phyloP scores from a whole-genome alignment of 2,797 vertebrate genomes.

The Pogonophryne albipinna region DNA sequence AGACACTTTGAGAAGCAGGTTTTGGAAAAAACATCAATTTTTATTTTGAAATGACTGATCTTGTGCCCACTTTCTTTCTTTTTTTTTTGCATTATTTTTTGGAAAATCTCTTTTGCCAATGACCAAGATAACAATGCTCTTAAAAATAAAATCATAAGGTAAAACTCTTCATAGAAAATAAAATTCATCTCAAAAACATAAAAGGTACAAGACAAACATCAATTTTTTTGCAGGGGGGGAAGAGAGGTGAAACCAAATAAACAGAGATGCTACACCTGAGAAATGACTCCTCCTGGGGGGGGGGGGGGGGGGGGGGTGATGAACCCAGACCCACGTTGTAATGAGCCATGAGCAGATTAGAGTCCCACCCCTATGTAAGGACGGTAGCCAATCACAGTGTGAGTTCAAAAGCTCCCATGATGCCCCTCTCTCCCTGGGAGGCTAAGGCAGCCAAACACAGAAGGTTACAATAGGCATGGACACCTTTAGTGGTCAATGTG shows the following conservation, averaged over 20 bases:
- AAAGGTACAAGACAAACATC: conserved; percentile 61
- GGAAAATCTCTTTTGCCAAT: conserved; percentile 71
- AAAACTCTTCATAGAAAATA: conserved; percentile 66
- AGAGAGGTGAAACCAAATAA: conserved; percentile 65
- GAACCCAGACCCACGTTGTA: conserved; percentile 26
- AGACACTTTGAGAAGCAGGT: conserved; percentile 36
- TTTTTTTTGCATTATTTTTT: conserved; percentile 52
- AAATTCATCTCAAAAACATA: conserved; percentile 66
- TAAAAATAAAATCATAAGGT: conserved; percentile 67
- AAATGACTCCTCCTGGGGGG: conserved; percentile 62
- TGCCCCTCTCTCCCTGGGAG: conserved; percentile 82
- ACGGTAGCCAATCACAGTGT: conserved; percentile 83
- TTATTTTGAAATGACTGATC: conserved; percentile 85
- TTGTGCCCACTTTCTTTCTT: conserved; percentile 70
- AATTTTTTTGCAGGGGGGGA: conserved; percentile 37
- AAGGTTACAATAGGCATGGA: conserved; percentile 67
- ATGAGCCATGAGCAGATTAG: conserved; percentile 36
- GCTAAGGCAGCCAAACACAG: conserved; percentile 83
- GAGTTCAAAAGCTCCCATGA: conserved; percentile 83
- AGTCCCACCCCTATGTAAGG: conserved; percentile 53
- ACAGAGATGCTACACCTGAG: conserved; percentile 79
- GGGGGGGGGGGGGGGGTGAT: conserved; percentile 22
- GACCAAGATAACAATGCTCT: conserved; percentile 68
- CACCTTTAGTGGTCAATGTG: conserved; percentile 50
- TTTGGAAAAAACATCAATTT: conserved; percentile 79